Evolutionary conservation across 2,113 vertebrate genomes (phyloP), one percentile per base, ranked within the genome.

Genomic region (Entosphenus tridentatus): DNA sequence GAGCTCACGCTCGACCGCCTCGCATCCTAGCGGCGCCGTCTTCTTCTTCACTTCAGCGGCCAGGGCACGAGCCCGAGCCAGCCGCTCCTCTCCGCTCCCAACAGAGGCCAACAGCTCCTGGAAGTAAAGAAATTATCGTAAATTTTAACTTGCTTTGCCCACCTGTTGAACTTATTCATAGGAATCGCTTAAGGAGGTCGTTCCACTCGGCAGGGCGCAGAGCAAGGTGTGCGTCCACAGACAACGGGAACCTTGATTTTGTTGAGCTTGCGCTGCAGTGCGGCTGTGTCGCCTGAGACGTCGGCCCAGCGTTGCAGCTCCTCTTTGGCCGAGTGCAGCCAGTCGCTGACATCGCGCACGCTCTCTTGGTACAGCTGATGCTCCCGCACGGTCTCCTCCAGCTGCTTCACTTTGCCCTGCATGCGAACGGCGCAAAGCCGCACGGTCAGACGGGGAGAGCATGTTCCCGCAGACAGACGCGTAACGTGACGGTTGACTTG

Each of bases 251-350:
- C 93, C 81, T 83, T 85, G 74, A 95, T 85, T 81, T 88, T 89
- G 67, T 80, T 73, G 72, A 96, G 73, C 71, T 87, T 96, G 75
- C 81, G 88, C 77, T 85, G 81, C 71, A 85, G 76, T 8, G 83
- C 79, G 57, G 80, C 12, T 3, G 83, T 80, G 72, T 95, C 88
- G 74, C 88, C 91, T 16, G 86, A 86, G 62, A 80, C 68, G 68
- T 97, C 95, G 2, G 87, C 86, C 88, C 95, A 98, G 57, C 86
- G 84, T 57, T 97, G 87, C 18, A 97, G 83, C 76, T 98, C 91
- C 75, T 97, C 92, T 74, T 89, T 90, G n/a, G 86, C 87, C 18
- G 83, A 89, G 73, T 90, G 83, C 68, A 98, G 84, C 92, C 92
- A 98, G 71, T 93, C 89, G 1, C 85, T 88, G 76, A 95, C 87